Conservation (phyloP, 2,888 invertebrate species). For the Oxycera nigricornis region DNA sequence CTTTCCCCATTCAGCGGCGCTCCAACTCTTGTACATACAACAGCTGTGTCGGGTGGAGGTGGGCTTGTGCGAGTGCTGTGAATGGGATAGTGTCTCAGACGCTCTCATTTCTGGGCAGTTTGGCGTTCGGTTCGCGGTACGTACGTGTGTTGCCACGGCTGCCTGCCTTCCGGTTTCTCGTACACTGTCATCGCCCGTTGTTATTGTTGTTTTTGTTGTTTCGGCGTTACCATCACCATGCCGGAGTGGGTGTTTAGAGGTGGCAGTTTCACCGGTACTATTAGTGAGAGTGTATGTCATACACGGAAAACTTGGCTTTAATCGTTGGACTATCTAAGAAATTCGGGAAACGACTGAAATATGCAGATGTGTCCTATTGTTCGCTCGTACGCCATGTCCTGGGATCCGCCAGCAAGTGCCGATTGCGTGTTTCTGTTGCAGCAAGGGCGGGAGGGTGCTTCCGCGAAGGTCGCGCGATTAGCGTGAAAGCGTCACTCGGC, state of each 20-base stretch:
- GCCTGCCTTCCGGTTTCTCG: neutral
- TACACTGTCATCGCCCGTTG: neutral
- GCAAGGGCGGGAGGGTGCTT: neutral
- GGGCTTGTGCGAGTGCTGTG: too few species aligned
- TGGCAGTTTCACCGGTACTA: slow-evolving; percentile 38
- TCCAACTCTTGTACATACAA: neutral
- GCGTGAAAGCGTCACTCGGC: neutral
- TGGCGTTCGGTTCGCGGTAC: slow-evolving; percentile 17
- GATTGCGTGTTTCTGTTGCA: too few species aligned
- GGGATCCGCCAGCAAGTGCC: too few species aligned
- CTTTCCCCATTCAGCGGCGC: slow-evolving; percentile 27
- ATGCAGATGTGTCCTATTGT: slow-evolving; percentile 7
- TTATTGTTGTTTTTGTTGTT: slow-evolving; percentile 35
- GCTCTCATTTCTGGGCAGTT: slow-evolving; percentile 7
- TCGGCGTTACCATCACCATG: slow-evolving; percentile 11
- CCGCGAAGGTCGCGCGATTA: neutral
- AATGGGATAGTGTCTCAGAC: slow-evolving; percentile 7
- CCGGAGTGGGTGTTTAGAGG: slow-evolving; percentile 26
- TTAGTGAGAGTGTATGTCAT: too few species aligned
- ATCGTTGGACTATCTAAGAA: slow-evolving; percentile 29
- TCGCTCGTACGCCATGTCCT: neutral
- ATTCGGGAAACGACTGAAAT: slow-evolving; percentile 19
- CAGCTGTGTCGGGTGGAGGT: slow-evolving; percentile 8
- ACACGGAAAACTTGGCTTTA: too few species aligned
- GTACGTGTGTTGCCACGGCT: slow-evolving; percentile 14